Evolutionary conservation across 1,140 invertebrate species (phyloP), one percentile per base, ranked within the genome.

Genomic region (Ruditapes philippinarum): DNA sequence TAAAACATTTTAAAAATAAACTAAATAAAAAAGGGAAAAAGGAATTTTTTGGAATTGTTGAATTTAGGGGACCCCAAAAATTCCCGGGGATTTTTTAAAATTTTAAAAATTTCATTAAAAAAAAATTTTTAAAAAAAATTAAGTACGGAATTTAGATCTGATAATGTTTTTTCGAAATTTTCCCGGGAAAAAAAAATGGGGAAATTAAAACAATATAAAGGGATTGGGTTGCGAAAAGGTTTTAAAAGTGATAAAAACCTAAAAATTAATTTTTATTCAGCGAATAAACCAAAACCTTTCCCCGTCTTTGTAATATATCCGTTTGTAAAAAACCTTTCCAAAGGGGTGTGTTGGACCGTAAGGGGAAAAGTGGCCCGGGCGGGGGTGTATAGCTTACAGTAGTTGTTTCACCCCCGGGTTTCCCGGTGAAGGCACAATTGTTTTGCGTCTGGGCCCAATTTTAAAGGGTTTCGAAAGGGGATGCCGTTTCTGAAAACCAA

Each of bases 281-380:
- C 4, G 89, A 90, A 70, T 92, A 92, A 1, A 38, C 83, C n/a
- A n/a, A 60, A 33, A 92, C 12, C 91, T 88, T 45, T 42, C 65
- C 90, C 90, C 92, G 65, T 90, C 90, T 17, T 83, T 91, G 51
- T 82, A 92, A 62, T 82, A 92, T 12, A 92, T 92, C 0, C 92
- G 91, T 49, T 92, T 84, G 57, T 92, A 92, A 14, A 7, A 45
- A 68, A 60, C 90, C 4, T n/a, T n/a, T n/a, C n/a, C 89, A 80
- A 1, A 62, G 19, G 7, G 90, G 92, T 22, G 38, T 76, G 60
- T 92, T 92, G 14, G 49, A 62, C 0, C 91, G 87, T 17, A 33
- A 73, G 25, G 0, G 19, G 78, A 92, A 91, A 68, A 90, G 91
- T 28, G 73, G 45, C 1, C 92, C 92, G 42, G 93, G 92, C 3